A percentile compares a stretch with the other conserved stretches of the same genome.
phyloP scores from a whole-genome alignment of 2,113 vertebrate species.

The Ornithorhynchus anatinus region DNA sequence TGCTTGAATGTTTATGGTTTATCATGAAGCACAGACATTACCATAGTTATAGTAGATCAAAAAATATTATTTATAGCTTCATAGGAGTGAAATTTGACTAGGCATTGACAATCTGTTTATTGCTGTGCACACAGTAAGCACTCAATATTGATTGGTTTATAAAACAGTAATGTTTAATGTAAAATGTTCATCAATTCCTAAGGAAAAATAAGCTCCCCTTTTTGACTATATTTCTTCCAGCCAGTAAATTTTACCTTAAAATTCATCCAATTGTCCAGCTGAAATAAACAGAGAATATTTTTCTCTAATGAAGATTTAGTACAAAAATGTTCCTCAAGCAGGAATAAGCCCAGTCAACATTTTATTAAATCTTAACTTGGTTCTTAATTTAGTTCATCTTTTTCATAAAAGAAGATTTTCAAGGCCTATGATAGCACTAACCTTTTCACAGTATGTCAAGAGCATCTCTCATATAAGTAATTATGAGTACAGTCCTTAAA shows the following conservation, averaged over 20 bases:
- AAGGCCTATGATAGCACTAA: slow-evolving; percentile 47
- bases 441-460: slow-evolving; percentile 55
- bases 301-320: slow-evolving; percentile 67
- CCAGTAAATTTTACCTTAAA: slow-evolving; percentile 40
- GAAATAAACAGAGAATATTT: slow-evolving; percentile 55
- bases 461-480: slow-evolving; percentile 64
- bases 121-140: too few relatives aligned
- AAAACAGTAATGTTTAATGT: slow-evolving; percentile 53
- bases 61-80: slow-evolving; percentile 49
- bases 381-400: slow-evolving; percentile 59
- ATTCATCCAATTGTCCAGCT: slow-evolving; percentile 57
- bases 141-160: too few relatives aligned
- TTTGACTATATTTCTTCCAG: slow-evolving; percentile 64
- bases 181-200: slow-evolving; percentile 53
- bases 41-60: too few relatives aligned
- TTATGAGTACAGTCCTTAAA: slow-evolving; percentile 56
- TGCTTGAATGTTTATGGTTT: too few relatives aligned
- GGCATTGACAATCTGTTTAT: slow-evolving; percentile 41
- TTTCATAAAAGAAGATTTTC: slow-evolving; percentile 74
- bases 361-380: slow-evolving; percentile 66
- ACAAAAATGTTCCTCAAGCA: slow-evolving; percentile 68
- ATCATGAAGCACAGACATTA: too few relatives aligned
- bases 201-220: slow-evolving; percentile 53
- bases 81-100: slow-evolving; percentile 56
- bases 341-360: slow-evolving; percentile 62